Base-by-base conservation (phyloP, 2,888 invertebrate genomes). In the Synanthedon formicaeformis region DNA sequence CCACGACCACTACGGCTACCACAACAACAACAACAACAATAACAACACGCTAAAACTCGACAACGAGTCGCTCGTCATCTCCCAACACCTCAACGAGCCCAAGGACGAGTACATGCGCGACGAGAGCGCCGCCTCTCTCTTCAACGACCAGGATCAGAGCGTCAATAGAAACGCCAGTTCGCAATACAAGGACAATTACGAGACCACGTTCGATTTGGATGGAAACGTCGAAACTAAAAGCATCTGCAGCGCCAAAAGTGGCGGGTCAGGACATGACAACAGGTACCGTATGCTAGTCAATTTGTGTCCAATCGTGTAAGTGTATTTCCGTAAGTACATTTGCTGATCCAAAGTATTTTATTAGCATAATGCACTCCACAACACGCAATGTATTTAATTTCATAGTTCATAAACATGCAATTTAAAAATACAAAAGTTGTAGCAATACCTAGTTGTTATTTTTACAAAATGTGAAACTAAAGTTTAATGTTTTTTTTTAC, bases 141-240 rank as follows among this genome's bases (percentile, higher is more conserved):
- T 82, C 66, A 75, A 73, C 59, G 80, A 82, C 13, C 81, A 79
- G 58, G 83, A 84, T 16, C 80, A 74, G 58, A 65, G 67, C 57
- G 67, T 66, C 41, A 77, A 72, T 53, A 74, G 85, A 51, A 77
- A 74, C 6, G 66, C 69, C 50, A 76, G 73, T 62, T 78, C 85
- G 48, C 88, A 89, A 54, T 89, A 88, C 66, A 91, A 92, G 65
- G 93, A 93, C 75, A 93, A 92, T 81, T 93, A 92, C 73, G 94
- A 93, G 77, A 94, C 95, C 13, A 95, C 94, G 40, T 96, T 95
- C 81, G 97, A 96, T 78, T 90, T 96, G 65, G 96, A 97, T 72
- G 96, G 96, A 57, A 96, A 96, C 79, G 93, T 96, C 58, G 96
- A 97, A 79, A 96, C 97, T 4, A 93, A 96, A 66, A 96, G 96